Conservation (phyloP, 2,888 invertebrate genomes). For the Electrophaes corylata region DNA sequence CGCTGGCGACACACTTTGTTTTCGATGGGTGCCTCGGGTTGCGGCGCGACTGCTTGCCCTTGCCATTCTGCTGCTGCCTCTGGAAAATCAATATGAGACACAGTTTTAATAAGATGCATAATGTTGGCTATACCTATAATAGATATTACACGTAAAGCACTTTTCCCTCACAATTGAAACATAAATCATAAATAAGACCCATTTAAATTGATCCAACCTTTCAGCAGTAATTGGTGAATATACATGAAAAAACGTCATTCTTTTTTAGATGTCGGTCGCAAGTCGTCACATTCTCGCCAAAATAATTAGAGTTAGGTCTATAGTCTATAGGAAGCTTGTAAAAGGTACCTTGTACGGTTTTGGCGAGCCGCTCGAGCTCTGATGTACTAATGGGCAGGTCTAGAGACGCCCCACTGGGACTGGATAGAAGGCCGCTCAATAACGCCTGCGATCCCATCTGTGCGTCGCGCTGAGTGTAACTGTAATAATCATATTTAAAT, state of each 20-base stretch:
- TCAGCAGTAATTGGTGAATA: too few relatives aligned
- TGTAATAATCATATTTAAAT: constrained; percentile 14
- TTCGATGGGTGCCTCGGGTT: constrained; percentile 93
- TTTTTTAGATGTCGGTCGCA: too few relatives aligned
- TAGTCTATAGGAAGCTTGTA: background rate
- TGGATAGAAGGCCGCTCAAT: constrained; percentile 62
- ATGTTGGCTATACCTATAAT: too few relatives aligned
- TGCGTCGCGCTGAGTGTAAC: constrained; percentile 53
- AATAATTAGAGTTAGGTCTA: too few relatives aligned
- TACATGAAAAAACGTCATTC: too few relatives aligned
- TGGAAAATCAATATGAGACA: too few relatives aligned
- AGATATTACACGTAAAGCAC: too few relatives aligned
- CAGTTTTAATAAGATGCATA: too few relatives aligned
- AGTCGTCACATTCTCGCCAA: too few relatives aligned
- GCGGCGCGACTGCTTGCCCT: constrained; percentile 78
- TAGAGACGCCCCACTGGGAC: constrained; percentile 65
- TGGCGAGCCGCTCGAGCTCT: constrained; percentile 72
- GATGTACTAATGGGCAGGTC: constrained; percentile 72
- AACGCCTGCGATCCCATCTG: constrained; percentile 51
- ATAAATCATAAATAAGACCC: too few relatives aligned
- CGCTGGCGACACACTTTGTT: constrained; percentile 90
- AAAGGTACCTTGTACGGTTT: constrained; percentile 69
- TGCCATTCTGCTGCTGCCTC: constrained; percentile 44
- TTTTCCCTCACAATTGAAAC: too few relatives aligned
- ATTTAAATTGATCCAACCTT: too few relatives aligned